These are phyloP conservation scores for Epinephelus fuscoguttatus DNA, from an alignment of 2,113 vertebrate species.

Conservation along the genomic window DNA sequence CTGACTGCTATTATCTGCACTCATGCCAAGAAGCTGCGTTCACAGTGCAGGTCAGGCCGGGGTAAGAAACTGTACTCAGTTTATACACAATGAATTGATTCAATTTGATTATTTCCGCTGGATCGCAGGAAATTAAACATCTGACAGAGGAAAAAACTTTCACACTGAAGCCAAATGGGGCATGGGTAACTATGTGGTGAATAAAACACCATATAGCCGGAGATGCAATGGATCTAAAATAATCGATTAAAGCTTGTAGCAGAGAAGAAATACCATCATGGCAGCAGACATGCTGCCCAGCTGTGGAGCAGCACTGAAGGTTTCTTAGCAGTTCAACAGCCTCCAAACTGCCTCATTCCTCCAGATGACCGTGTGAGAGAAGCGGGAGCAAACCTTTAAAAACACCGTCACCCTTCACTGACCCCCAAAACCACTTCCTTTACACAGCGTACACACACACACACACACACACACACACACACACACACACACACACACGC, in stretches of 20 bases:
- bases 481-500: neutral
- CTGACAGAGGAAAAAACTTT: neutral
- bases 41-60: conserved; percentile 12
- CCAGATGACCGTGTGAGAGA: neutral
- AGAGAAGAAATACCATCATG: neutral
- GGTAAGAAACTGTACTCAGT: neutral
- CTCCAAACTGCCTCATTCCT: neutral
- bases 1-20: conserved; percentile 50
- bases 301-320: neutral
- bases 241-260: neutral
- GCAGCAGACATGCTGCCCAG: neutral
- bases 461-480: neutral
- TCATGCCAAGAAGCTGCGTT: conserved; percentile 22
- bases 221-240: accelerated
- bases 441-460: neutral
- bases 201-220: neutral
- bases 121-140: neutral
- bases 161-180: neutral
- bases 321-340: neutral
- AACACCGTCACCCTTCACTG: neutral
- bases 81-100: conserved; percentile 7
- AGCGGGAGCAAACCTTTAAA: neutral
- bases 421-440: conserved; percentile 33
- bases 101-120: conserved; percentile 28
- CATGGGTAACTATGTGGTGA: neutral